phyloP scores from a whole-genome alignment of 2,113 vertebrate species.

The Fregata magnificens region DNA sequence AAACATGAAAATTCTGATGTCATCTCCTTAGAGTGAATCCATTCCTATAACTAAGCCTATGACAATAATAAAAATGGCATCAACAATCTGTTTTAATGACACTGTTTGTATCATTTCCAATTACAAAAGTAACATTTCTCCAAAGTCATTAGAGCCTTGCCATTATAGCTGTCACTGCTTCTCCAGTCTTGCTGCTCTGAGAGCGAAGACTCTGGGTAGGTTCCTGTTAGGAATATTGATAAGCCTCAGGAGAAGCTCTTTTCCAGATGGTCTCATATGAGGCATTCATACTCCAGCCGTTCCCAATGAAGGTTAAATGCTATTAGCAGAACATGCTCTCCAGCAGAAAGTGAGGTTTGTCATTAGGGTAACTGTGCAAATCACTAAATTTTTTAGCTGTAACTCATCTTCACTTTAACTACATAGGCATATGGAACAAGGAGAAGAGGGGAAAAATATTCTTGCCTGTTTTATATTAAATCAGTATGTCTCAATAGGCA shows the following conservation, averaged over 20 bases:
- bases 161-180: not conserved
- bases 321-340: not conserved
- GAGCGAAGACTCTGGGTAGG: not conserved
- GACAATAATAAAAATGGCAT: conserved; percentile 22
- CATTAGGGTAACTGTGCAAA: not conserved
- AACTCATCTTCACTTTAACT: not conserved
- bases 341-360: not conserved
- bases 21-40: not conserved
- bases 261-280: not conserved
- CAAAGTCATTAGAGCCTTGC: not conserved
- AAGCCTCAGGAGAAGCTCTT: not conserved
- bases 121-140: not conserved
- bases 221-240: not conserved
- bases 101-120: not conserved
- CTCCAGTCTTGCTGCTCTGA: not conserved
- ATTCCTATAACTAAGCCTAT: not conserved
- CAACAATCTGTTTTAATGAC: not conserved
- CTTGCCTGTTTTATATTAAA: not conserved
- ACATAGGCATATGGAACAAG: not conserved
- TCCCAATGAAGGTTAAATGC: not conserved
- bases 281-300: not conserved
- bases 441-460: not conserved
- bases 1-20: not conserved
- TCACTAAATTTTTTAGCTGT: not conserved
- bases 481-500: not conserved